Base-by-base conservation (phyloP, 2,113 vertebrate genomes). In the Phyllopteryx taeniolatus region DNA sequence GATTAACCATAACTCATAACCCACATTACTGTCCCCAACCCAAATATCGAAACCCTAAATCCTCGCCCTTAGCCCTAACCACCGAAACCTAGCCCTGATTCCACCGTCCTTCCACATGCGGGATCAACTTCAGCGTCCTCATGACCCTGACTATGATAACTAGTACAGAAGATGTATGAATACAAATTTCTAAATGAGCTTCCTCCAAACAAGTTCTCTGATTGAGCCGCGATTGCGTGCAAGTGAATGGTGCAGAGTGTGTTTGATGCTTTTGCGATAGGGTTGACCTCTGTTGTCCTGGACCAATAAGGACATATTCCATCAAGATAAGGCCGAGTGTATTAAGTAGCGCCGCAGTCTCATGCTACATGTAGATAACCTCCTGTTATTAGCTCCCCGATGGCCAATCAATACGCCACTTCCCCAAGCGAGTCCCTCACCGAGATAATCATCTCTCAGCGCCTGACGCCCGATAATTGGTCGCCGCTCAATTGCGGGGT, bases 361-460 rank as follows among this genome's bases (percentile, higher is more conserved):
- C 85, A 84, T 91, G 87, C 88, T 90, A 89, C 87, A 91, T 91
- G 92, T 88, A 93, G 93, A 94, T 94, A 94, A 93, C 92, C 92
- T 89, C 87, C 84, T 85, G 90, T 93, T 93, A 93, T 94, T 93
- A 93, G 91, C 90, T 91, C 87, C 88, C 91, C 81, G 85, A 91
- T 91, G 90, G 91, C 86, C 92, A 93, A 93, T 94, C 92, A 92
- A 94, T 94, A 94, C 82, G 74, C 79, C 87, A 92, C 91, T 93
- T 93, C 90, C 88, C 87, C 70, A 79, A 90, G 88, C 81, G 81
- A 90, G 91, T 92, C 91, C 86, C 88, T 87, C 83, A 86, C 79
- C 79, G 85, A 85, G 92, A 93, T 94, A 93, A 93, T 90, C 83
- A 93, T 94, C 91, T 93, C 88, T 83, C 83, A 84, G 79, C 80